phyloP scores from a whole-genome alignment of 2,113 vertebrate genomes.

The Periophthalmodon schlosseri region DNA sequence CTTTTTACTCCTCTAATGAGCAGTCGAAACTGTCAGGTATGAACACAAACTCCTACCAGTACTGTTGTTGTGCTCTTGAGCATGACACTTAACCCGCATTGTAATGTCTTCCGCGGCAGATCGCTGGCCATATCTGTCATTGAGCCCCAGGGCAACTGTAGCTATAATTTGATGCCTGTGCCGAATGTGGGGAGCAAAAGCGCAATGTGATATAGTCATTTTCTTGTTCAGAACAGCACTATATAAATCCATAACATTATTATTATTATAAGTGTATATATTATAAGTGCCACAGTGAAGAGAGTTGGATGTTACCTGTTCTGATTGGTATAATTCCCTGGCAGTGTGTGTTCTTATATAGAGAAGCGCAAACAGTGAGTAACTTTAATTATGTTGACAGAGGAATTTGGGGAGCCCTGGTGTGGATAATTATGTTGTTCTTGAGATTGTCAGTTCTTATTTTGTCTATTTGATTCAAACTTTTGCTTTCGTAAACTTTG shows the following conservation, averaged over 20 bases:
- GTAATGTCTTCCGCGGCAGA: too few relatives aligned
- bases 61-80: too few relatives aligned
- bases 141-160: too few relatives aligned
- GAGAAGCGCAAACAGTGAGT: neutral
- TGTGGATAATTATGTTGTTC: slow-evolving; percentile 9
- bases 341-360: neutral
- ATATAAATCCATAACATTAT: too few relatives aligned
- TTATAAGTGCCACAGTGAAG: neutral
- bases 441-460: slow-evolving; percentile 3
- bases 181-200: too few relatives aligned
- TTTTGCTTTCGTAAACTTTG: neutral
- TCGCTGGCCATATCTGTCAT: too few relatives aligned
- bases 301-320: neutral
- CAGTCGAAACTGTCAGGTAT: too few relatives aligned
- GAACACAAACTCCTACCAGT: too few relatives aligned
- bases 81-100: too few relatives aligned
- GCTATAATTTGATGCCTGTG: too few relatives aligned
- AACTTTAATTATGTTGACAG: slow-evolving; percentile 9
- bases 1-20: too few relatives aligned
- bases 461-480: neutral
- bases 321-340: neutral
- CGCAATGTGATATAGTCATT: neutral
- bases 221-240: neutral
- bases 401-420: neutral
- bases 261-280: too few relatives aligned